Percentiles rank a stretch among this genome's conserved stretches.
These are phyloP conservation scores for Centropyge bicolor DNA, from an alignment of 2,797 vertebrate species.

Conservation along the genomic window DNA sequence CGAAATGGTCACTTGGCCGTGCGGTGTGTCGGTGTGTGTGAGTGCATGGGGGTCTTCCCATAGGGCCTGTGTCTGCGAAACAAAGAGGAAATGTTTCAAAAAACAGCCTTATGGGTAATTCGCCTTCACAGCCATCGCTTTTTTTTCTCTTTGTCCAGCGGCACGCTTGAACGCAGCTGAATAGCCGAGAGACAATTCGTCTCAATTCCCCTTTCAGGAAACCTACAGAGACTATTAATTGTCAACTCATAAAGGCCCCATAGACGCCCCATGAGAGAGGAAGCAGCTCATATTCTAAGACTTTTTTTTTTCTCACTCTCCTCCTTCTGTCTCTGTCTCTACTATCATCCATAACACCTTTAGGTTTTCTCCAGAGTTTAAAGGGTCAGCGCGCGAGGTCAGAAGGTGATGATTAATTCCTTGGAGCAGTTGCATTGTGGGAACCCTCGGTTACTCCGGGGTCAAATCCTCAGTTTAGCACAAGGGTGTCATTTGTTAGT, in stretches of 20 bases:
- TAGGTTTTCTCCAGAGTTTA: conserved; percentile 71
- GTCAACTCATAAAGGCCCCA: conserved; percentile 77
- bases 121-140: conserved; percentile 71
- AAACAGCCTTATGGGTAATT: conserved; percentile 74
- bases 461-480: conserved; percentile 74
- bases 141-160: conserved; percentile 70
- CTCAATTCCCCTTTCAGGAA: conserved; percentile 83
- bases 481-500: conserved; percentile 80
- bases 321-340: conserved; percentile 45
- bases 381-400: conserved; percentile 70
- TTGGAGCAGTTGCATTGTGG: conserved; percentile 75
- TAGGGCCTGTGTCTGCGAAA: conserved; percentile 53
- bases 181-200: conserved; percentile 82
- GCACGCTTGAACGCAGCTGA: conserved; percentile 83
- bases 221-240: conserved; percentile 82
- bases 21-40: conserved; percentile 32
- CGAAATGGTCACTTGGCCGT: conserved; percentile 38
- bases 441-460: conserved; percentile 69
- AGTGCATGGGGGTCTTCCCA: conserved; percentile 45
- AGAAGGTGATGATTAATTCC: conserved; percentile 81
- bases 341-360: conserved; percentile 75
- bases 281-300: conserved; percentile 57
- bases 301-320: conserved; percentile 50
- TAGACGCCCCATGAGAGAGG: conserved; percentile 66
- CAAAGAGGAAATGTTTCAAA: conserved; percentile 78